Conservation (phyloP, 2,113 vertebrate genomes). For the Gopherus flavomarginatus region DNA sequence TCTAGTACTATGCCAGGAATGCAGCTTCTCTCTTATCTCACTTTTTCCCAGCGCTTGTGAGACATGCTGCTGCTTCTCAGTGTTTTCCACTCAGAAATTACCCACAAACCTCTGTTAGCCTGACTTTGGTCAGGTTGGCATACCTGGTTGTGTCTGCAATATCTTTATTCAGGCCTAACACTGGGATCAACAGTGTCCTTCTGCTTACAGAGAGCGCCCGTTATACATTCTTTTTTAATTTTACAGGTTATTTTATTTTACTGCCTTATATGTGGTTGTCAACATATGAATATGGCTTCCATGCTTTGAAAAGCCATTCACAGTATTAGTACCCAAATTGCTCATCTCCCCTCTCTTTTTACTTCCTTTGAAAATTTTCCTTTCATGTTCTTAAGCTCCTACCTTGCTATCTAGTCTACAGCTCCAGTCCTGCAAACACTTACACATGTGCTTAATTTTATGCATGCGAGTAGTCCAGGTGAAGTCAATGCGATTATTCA, state of each 20-base stretch:
- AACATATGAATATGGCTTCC: neutral
- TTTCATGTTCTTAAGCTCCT: neutral
- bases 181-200: neutral
- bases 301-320: neutral
- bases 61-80: no score
- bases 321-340: neutral
- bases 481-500: no score
- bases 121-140: no score
- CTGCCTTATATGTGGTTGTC: neutral
- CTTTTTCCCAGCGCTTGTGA: no score
- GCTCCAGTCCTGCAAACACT: neutral
- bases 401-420: neutral
- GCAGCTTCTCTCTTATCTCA: no score
- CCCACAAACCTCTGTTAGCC: no score
- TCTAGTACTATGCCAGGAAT: no score
- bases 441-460: rapidly evolving
- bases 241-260: neutral
- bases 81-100: no score
- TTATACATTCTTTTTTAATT: neutral
- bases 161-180: no score
- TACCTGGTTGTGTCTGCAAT: no score
- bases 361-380: neutral
- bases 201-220: neutral
- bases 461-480: neutral
- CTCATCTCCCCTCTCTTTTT: neutral